phyloP scores from a whole-genome alignment of 2,113 vertebrate genomes.

The Noturus placidus region DNA sequence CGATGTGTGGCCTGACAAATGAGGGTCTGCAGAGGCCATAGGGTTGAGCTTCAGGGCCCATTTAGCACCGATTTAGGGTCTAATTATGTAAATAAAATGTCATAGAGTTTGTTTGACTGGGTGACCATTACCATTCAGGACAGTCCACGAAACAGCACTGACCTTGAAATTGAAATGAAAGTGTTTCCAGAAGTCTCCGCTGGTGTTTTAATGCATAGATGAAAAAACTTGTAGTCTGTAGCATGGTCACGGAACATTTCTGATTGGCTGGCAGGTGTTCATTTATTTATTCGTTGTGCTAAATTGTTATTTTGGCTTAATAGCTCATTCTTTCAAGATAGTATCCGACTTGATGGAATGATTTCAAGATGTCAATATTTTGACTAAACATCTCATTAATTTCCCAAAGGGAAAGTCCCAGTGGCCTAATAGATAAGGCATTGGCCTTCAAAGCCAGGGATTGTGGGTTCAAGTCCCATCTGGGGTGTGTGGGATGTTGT shows the following conservation, averaged over 20 bases:
- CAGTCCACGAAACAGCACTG: background rate
- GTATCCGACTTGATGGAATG: background rate
- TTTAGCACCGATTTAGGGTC: slow-evolving; percentile 43
- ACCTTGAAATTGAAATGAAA: slow-evolving; percentile 10
- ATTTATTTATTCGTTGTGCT: background rate
- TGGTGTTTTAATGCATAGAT: background rate
- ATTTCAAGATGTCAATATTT: background rate
- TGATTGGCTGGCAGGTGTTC: background rate
- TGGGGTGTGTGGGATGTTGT: no score
- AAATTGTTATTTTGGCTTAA: background rate
- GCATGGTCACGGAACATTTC: background rate
- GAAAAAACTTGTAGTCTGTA: no score
- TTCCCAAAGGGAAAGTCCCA: no score
- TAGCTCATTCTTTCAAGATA: background rate
- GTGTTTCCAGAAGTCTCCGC: background rate
- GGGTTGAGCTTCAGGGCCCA: slow-evolving; percentile 44
- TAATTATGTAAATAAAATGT: slow-evolving; percentile 54
- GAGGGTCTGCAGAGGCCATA: slow-evolving; percentile 62
- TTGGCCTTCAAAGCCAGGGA: no score
- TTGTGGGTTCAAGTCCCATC: no score
- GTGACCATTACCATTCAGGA: background rate
- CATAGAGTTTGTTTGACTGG: slow-evolving; percentile 38
- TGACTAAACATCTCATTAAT: background rate
- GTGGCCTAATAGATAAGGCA: no score
- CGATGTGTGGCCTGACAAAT: slow-evolving; percentile 69